Evolutionary conservation across 2,113 vertebrate species (phyloP), one percentile per base, ranked within the genome.

Genomic region (Eretmochelys imbricata): DNA sequence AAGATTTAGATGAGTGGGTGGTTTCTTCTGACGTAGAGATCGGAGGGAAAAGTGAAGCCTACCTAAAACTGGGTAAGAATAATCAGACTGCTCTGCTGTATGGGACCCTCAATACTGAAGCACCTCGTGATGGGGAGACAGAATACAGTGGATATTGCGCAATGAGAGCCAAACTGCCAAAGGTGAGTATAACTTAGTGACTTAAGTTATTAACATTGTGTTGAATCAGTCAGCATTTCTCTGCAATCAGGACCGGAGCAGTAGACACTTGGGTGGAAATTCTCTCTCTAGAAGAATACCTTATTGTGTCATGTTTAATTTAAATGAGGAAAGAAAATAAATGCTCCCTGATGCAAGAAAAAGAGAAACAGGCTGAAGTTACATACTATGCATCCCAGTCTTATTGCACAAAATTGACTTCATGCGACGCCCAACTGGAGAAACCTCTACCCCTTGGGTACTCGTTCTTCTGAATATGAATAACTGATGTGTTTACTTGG

Each of bases 91-190:
- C 98, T 55, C 85, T 99, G 48, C 94, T 99, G 1, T 98, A 99
- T 24, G 99, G 99, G 62, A 99, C 96, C 12, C 98, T 99, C 89
- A 98, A 96, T 85, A 98, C 98, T 0, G 96, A 97, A 20, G 97
- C 97, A 0, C 99, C 99, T 8, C 98, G 93, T 12, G 99, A 99
- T 5, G 99, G 99, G 57, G 99, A 99, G 81, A 99, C 99, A 0
- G 96, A 97, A 48, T 99, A 98, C 95, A 99, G 99, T 62, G 99
- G 99, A 16, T 99, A 99, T 96, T 99, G 99, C 95, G 98, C 98
- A 1, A 95, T 99, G 97, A 98, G 98, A 85, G 98, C 99, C 65
- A 98, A 97, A 92, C 98, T 98, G 1, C 97, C 6, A 1, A 85
- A 98, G 99, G 99, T 99, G 25, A 95, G 99, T 98, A 54, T 55